These are phyloP conservation scores for Pristionchus exspectatus DNA, from an alignment of 2,888 invertebrate species.

Conservation along the genomic window DNA sequence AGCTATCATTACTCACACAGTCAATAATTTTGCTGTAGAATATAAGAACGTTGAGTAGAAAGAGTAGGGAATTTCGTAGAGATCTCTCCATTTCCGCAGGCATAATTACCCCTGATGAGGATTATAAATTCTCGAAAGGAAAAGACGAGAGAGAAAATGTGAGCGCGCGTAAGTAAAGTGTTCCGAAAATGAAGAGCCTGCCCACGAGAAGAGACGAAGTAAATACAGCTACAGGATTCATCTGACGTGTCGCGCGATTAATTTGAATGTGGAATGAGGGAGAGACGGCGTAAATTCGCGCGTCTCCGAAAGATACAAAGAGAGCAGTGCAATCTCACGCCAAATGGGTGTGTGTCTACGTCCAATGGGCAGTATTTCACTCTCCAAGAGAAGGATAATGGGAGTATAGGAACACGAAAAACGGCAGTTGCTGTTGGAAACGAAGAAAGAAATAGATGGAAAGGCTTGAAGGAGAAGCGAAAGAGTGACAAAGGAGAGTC, in stretches of 20 bases:
- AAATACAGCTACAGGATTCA: neutral
- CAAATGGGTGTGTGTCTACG: neutral
- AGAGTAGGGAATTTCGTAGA: neutral
- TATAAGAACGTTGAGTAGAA: neutral
- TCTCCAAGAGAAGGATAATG: neutral
- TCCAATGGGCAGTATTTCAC: neutral
- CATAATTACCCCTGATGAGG: conserved; percentile 35
- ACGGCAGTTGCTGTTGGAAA: conserved; percentile 19
- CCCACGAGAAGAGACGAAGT: neutral
- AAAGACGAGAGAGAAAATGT: neutral
- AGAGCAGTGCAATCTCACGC: neutral
- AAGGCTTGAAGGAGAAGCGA: conserved; percentile 29
- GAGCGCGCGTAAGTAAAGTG: neutral
- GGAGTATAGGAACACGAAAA: neutral
- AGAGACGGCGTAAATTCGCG: neutral
- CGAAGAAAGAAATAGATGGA: conserved; percentile 4
- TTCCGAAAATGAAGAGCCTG: conserved; percentile 1
- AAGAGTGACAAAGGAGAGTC: conserved; percentile 25
- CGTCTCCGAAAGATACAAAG: conserved; percentile 14
- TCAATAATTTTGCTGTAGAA: neutral
- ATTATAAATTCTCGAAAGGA: neutral
- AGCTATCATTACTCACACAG: neutral
- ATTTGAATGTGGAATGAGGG: conserved; percentile 28
- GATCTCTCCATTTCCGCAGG: neutral
- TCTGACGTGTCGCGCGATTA: neutral